Evolutionary conservation across 2,113 vertebrate species (phyloP).

Genomic region (Donacobius atricapilla): DNA sequence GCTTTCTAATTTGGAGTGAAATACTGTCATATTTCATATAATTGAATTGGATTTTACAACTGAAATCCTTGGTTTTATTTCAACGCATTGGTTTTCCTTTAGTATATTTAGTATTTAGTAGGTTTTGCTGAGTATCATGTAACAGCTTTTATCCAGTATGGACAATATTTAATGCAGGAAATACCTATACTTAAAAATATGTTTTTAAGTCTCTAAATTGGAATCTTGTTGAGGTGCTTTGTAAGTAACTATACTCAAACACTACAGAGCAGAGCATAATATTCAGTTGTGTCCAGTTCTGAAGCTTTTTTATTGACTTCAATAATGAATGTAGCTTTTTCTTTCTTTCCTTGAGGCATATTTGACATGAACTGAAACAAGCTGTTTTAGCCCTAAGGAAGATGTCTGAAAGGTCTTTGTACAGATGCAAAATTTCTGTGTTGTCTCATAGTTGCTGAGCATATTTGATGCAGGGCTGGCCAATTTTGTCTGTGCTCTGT

Average conservation of each 20-base stretch:
- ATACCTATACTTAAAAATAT: background rate
- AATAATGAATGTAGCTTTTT: background rate
- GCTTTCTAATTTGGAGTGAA: background rate
- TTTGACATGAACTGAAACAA: background rate
- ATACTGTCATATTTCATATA: background rate
- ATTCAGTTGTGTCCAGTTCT: background rate
- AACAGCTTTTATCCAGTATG: background rate
- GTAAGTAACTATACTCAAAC: background rate
- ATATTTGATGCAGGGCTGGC: rapidly evolving
- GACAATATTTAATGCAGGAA: background rate
- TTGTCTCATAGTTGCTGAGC: background rate
- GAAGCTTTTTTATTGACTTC: background rate
- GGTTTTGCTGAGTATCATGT: background rate
- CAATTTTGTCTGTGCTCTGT: background rate
- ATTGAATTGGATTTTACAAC: background rate
- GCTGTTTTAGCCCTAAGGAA: background rate
- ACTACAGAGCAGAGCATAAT: background rate
- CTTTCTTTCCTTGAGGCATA: background rate
- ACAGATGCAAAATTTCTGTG: background rate
- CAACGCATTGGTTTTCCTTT: background rate
- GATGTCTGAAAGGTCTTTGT: background rate
- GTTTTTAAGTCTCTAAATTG: background rate
- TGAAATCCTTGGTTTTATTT: background rate
- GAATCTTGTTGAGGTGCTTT: background rate
- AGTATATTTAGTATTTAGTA: background rate